A percentile compares a stretch with the other conserved stretches of the same genome.
phyloP scores from a whole-genome alignment of 30 jellyfish, hydroid and myxozoan genomes.

The Catostylus mosaicus region DNA sequence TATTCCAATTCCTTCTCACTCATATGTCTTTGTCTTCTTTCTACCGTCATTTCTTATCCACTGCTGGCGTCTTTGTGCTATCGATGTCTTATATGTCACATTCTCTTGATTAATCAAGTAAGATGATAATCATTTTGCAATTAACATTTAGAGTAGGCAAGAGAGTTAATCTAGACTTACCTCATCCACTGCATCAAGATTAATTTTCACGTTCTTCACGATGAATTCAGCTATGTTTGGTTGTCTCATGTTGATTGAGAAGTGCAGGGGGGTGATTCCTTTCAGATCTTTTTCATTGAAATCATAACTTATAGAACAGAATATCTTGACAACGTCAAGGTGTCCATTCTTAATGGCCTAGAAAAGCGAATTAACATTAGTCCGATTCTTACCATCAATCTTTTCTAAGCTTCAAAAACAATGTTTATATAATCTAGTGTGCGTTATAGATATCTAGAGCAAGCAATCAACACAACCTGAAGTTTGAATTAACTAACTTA shows the following conservation, averaged over 20 bases:
- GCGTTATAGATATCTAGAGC: background rate
- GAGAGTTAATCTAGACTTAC: background rate
- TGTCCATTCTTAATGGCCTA: constrained; percentile 31
- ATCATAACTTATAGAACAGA: background rate
- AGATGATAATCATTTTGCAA: too few relatives aligned
- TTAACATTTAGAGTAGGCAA: too few relatives aligned
- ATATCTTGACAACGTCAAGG: constrained; percentile 2
- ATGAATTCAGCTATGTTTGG: constrained; percentile 8
- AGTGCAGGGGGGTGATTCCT: constrained; percentile 16
- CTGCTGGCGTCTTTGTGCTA: background rate
- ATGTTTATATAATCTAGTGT: background rate
- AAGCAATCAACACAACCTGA: too few relatives aligned
- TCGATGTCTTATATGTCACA: background rate
- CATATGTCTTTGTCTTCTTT: background rate
- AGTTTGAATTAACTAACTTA: too few relatives aligned
- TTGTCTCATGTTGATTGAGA: constrained; percentile 8
- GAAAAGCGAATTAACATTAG: background rate
- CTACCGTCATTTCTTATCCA: background rate
- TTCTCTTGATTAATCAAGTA: too few relatives aligned
- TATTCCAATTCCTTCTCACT: background rate
- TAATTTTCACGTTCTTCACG: background rate
- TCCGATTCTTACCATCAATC: background rate
- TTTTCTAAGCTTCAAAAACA: background rate
- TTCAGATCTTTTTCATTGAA: background rate
- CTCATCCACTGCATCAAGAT: background rate